Evolutionary conservation across 1,140 invertebrate genomes (phyloP), one percentile per base, ranked within the genome.

Genomic region (Aphaenogaster rudis): DNA sequence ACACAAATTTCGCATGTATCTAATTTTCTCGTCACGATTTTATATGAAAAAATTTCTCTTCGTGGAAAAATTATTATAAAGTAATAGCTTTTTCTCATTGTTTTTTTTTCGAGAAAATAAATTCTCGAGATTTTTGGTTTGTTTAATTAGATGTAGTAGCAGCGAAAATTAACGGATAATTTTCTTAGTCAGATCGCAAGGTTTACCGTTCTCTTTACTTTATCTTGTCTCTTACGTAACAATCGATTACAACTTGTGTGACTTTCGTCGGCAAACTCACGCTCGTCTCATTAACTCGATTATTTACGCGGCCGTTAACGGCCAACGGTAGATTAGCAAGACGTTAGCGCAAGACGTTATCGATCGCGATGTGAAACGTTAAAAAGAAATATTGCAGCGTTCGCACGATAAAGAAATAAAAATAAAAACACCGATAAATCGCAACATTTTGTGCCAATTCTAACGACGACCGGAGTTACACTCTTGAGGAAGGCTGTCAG

Each of bases 231-330:
- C 15, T 82, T 72, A 59, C 11, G 39, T 57, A 72, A 81, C 36
- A 72, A 72, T 82, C 61, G 15, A 54, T 81, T 71, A 21, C 48
- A 71, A 72, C 39, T 82, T 69, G 67, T 28, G 52, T 74, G 52
- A 82, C 52, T 82, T 72, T 48, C 67, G 39, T 81, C 50, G 13
- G 21, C 66, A 17, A 72, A 59, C 67, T 48, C 21, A 21, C 28
- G 6, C 28, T 48, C 63, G 28, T 66, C 77, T 66, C 21, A 50
- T 81, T 57, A 71, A 72, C 67, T 59, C 42, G 80, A 72, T 82
- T 82, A 74, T 82, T 72, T 82, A 74, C 42, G 42, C 50, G 21
- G 7, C 15, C 21, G 42, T 72, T 72, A 42, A 69, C 17, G 28
- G 36, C 28, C 59, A 33, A 80, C 11, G n/a, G n/a, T 28, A 15